Evolutionary conservation across 2,888 invertebrate species (phyloP).

Genomic region (Calameuta pallipes): DNA sequence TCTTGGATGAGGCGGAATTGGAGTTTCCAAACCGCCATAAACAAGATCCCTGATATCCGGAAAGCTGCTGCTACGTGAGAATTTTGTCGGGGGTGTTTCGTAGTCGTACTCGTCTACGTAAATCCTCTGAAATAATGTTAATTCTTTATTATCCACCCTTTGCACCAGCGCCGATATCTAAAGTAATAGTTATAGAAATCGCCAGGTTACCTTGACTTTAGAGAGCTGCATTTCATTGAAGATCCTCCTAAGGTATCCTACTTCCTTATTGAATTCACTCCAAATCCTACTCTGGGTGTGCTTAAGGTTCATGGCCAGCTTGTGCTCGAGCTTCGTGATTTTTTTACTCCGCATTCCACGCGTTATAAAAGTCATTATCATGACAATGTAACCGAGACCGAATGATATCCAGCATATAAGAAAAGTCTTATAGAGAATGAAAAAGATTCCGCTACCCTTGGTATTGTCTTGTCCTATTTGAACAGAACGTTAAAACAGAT

Average conservation of each 20-base stretch:
- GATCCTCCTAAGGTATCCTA: conserved; percentile 78
- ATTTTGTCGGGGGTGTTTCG: conserved; percentile 51
- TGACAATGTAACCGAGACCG: conserved; percentile 89
- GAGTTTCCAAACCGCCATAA: conserved; percentile 49
- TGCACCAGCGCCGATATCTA: not conserved
- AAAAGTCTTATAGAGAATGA: conserved; percentile 81
- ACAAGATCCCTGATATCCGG: conserved; percentile 75
- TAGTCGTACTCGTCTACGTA: conserved; percentile 70
- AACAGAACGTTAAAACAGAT: not conserved
- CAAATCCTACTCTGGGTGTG: conserved; percentile 83
- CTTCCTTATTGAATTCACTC: conserved; percentile 80
- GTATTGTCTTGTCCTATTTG: conserved; percentile 58
- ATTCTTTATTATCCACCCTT: not conserved
- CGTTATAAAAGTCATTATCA: conserved; percentile 89
- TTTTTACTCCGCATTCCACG: conserved; percentile 81
- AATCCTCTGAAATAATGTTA: conserved; percentile 73
- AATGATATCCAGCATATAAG: conserved; percentile 91
- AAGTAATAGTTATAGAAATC: not conserved
- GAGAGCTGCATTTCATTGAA: conserved; percentile 86
- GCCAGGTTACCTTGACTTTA: conserved; percentile 77
- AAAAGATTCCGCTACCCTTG: conserved; percentile 71
- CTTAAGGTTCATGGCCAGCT: conserved; percentile 80
- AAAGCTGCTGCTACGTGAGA: conserved; percentile 74
- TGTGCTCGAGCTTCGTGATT: conserved; percentile 79
- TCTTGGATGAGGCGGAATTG: conserved; percentile 51